Evolutionary conservation across 1,140 invertebrate genomes (phyloP).

Genomic region (Trichomalopsis sarcophagae): DNA sequence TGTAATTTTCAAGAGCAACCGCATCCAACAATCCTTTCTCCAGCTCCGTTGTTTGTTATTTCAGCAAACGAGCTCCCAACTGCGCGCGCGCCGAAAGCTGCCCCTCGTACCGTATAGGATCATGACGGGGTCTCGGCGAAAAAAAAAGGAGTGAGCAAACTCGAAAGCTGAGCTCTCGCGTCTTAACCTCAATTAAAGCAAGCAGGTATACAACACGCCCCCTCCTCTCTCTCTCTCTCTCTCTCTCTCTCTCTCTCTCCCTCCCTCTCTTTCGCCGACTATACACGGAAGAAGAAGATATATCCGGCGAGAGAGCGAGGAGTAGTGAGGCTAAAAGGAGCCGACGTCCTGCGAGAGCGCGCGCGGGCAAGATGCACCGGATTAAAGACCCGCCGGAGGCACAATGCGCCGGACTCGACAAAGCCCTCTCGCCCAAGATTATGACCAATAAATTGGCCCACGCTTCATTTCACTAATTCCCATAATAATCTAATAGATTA

Average conservation of each 20-base stretch:
- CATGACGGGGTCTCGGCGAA: not conserved
- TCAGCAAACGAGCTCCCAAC: not conserved
- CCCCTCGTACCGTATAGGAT: not conserved
- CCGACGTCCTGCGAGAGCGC: conserved; percentile 56
- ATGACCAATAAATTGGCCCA: conserved; percentile 73
- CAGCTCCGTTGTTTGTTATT: not conserved
- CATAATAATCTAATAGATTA: conserved; percentile 75
- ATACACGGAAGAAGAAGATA: conserved; percentile 22
- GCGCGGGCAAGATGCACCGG: conserved; percentile 46
- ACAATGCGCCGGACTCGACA: conserved; percentile 59
- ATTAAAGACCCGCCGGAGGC: conserved; percentile 66
- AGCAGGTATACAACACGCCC: conserved; percentile 56
- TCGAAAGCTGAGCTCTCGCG: conserved; percentile 27
- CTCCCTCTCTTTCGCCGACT: conserved; percentile 32
- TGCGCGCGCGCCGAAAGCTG: not conserved
- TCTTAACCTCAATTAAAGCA: conserved; percentile 68
- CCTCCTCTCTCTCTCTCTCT: not conserved
- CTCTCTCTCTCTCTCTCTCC: not conserved
- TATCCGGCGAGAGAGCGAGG: not conserved
- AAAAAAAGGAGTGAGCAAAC: conserved; percentile 52
- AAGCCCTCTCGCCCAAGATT: conserved; percentile 64
- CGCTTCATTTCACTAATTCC: conserved; percentile 74
- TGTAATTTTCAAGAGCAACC: conserved; percentile 8
- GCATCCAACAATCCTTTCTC: not conserved
- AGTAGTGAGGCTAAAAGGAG: conserved; percentile 62